Percentiles rank a stretch among this genome's conserved stretches.
Conservation (phyloP, 1,140 invertebrate genomes). For the Drosophila lacertosa region DNA sequence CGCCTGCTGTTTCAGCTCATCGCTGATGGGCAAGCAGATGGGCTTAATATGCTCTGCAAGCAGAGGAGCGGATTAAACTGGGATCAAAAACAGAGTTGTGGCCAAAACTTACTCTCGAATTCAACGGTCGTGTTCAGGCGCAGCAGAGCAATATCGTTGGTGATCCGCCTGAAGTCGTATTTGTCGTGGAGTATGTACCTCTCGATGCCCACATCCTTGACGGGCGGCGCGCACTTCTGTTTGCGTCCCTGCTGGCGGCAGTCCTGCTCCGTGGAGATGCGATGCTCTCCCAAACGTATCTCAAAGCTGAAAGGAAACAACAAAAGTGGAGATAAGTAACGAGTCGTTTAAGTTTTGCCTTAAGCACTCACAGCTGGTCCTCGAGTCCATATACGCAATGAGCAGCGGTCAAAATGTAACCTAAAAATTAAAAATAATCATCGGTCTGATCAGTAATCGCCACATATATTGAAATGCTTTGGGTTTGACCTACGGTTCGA, state of each 20-base stretch:
- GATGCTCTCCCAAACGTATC: conserved; percentile 87
- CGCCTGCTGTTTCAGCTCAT: conserved; percentile 76
- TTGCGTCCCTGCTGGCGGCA: conserved; percentile 83
- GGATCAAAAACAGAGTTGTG: not conserved
- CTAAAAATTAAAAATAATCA: conserved; percentile 17
- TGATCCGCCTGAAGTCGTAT: conserved; percentile 85
- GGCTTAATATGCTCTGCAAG: conserved; percentile 86
- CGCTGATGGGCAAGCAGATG: conserved; percentile 88
- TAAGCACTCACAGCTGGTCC: conserved; percentile 64
- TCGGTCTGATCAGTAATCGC: too few relatives aligned
- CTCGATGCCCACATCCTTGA: conserved; percentile 86
- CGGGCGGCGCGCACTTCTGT: conserved; percentile 84
- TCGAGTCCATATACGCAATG: conserved; percentile 63
- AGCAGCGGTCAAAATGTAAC: conserved; percentile 88
- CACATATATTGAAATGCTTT: too few relatives aligned
- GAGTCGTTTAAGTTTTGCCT: not conserved
- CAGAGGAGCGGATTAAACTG: not conserved
- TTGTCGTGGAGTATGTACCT: conserved; percentile 86
- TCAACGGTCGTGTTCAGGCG: conserved; percentile 56
- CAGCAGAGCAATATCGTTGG: conserved; percentile 89
- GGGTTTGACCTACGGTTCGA: conserved; percentile 60
- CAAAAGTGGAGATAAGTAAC: not conserved
- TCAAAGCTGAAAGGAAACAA: conserved; percentile 71
- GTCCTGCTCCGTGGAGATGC: conserved; percentile 85
- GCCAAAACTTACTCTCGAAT: conserved; percentile 51